These are phyloP conservation scores for Casuarius casuarius DNA, from an alignment of 2,113 vertebrate species.

Conservation along the genomic window DNA sequence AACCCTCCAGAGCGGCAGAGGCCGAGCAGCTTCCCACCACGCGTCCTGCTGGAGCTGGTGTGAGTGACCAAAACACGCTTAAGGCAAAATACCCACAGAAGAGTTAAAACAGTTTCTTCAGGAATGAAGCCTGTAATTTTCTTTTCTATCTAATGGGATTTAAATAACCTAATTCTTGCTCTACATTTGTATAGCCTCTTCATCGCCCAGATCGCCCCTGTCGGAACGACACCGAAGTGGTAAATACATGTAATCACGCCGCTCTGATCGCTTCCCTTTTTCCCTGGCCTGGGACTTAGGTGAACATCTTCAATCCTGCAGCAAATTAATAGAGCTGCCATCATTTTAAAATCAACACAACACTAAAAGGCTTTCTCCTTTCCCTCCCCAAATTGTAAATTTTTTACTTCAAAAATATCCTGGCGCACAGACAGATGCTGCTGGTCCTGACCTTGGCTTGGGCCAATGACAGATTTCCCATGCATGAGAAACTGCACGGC, in stretches of 20 bases:
- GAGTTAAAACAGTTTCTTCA: not conserved
- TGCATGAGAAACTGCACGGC: not conserved
- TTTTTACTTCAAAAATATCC: slow-evolving; percentile 4
- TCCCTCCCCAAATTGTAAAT: not conserved
- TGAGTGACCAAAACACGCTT: too few relatives aligned
- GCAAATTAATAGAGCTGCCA: not conserved
- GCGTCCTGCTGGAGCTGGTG: not conserved
- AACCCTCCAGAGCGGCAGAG: fast-evolving
- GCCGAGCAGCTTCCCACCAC: not conserved
- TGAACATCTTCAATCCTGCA: slow-evolving; percentile 3
- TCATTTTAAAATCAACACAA: slow-evolving; percentile 25
- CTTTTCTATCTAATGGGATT: not conserved
- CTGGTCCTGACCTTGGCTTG: not conserved
- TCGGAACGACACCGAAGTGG: slow-evolving; percentile 4
- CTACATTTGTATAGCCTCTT: not conserved
- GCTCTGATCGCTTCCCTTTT: slow-evolving; percentile 30
- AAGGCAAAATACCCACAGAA: not conserved
- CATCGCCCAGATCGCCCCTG: not conserved
- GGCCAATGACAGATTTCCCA: not conserved
- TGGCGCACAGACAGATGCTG: not conserved
- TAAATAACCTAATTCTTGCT: slow-evolving; percentile 52
- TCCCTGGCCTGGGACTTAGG: slow-evolving; percentile 14
- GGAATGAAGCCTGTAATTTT: not conserved
- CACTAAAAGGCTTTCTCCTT: not conserved
- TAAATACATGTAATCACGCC: slow-evolving; percentile 30